Base-by-base conservation (phyloP, 2,797 vertebrate genomes). In the Synanceia verrucosa region DNA sequence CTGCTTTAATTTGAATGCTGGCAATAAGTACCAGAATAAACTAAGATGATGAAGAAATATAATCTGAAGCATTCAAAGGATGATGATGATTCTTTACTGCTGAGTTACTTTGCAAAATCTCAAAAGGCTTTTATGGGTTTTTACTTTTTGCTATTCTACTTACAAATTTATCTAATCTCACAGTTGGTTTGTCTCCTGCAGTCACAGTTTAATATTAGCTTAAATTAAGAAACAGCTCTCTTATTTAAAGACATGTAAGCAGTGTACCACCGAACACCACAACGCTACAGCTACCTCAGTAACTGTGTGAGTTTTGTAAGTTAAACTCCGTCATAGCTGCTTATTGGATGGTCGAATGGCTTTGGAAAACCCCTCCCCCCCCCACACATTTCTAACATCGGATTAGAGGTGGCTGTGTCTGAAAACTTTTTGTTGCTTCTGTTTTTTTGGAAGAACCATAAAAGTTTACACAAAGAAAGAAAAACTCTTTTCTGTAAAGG, bases 1-100 rank as follows among this genome's bases (percentile, higher is more conserved):
- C 28, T 60, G 50, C 26, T 69, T 80, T 41, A 41, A 71, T 58
- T 21, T 65, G 19, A 39, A 64, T 24, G 8, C 36, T 29, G 29
- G n/a, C 56, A 7, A 53, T 53, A 70, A 28, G 24, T 28, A 14
- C 19, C 19, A 21, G 1, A 58, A 39, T 43, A 44, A 43, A 26
- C n/a, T 13, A 48, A 51, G 18, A 11, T 43, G 28, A 39, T 23
- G n/a, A 14, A n/a, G n/a, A n/a, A n/a, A n/a, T n/a, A n/a, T n/a
- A n/a, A n/a, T n/a, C n/a, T n/a, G n/a, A n/a, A n/a, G 16, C 39
- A 41, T 18, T 41, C 39, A n/a, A n/a, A 41, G 39, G 39, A 41
- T 41, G 39, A 41, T 41, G 37, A 41, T n/a, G 5, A n/a, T 41
- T 1, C n/a, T 41, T 2, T 18, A 41, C 18, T 41, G 18, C 37